These are phyloP conservation scores for Cephalotes varians DNA, from an alignment of 2,888 invertebrate genomes.

Conservation along the genomic window DNA sequence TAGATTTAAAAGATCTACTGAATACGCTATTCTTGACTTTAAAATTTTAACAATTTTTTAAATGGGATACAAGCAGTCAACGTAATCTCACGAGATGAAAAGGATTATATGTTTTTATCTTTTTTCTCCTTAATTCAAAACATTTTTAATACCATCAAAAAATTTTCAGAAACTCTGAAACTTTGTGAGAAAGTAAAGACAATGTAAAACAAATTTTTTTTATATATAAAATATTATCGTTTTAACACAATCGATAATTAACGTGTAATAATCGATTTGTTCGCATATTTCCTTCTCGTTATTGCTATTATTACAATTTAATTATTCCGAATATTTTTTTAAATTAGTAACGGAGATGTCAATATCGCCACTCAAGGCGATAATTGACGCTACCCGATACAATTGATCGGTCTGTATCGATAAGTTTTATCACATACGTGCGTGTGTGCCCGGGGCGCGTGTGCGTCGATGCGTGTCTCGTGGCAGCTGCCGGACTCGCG, in stretches of 20 bases:
- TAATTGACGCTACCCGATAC: slow-evolving; percentile 1
- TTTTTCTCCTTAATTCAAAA: not conserved
- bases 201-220: not conserved
- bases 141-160: not conserved
- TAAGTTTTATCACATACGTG: slow-evolving; percentile 29
- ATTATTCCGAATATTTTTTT: slow-evolving; percentile 37
- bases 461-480: slow-evolving; percentile 47
- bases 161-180: not conserved
- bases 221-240: not conserved
- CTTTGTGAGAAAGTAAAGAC: not conserved
- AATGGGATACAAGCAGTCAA: not conserved
- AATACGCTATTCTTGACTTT: not conserved
- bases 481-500: slow-evolving; percentile 56
- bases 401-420: slow-evolving; percentile 55
- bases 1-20: no score
- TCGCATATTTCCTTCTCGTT: slow-evolving; percentile 36
- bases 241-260: slow-evolving; percentile 18
- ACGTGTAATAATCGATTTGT: slow-evolving; percentile 32
- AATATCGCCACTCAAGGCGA: not conserved
- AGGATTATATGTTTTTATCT: not conserved
- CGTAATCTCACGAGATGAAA: not conserved
- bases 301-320: slow-evolving; percentile 50
- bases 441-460: not conserved
- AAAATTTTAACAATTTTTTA: not conserved
- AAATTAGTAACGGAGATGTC: slow-evolving; percentile 47